phyloP scores from a whole-genome alignment of 23 tunicate species.

The Phallusia fumigata region DNA sequence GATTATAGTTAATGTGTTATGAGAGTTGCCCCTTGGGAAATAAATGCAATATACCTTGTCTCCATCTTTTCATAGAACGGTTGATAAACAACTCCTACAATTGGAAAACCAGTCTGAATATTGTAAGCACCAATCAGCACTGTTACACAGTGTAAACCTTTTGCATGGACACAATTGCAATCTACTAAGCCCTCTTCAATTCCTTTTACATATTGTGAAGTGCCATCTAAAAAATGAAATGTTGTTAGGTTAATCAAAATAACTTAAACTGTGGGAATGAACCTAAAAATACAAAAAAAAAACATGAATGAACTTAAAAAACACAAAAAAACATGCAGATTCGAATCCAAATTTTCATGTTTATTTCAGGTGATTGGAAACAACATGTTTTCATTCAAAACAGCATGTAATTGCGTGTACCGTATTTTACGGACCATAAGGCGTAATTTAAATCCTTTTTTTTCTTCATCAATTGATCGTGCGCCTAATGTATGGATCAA shows the following conservation, averaged over 20 bases:
- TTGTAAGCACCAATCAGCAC: conserved; percentile 76
- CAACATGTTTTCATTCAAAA: no score
- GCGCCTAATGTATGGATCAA: no score
- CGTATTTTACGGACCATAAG: no score
- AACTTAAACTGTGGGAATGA: no score
- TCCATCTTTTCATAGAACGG: conserved; percentile 46
- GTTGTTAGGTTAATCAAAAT: no score
- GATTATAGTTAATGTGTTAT: no score
- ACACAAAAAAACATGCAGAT: background rate
- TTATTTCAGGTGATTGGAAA: background rate
- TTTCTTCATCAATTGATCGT: no score
- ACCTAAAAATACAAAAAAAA: no score
- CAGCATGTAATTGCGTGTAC: no score
- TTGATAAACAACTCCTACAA: conserved; percentile 71
- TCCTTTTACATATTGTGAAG: conserved; percentile 76
- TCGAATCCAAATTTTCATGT: background rate
- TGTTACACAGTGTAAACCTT: conserved; percentile 82
- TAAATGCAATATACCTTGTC: background rate
- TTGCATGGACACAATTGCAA: conserved; percentile 25
- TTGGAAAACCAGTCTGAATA: conserved; percentile 51
- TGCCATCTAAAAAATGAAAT: conserved; percentile 36
- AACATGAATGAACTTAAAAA: no score
- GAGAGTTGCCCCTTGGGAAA: background rate
- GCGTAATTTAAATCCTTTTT: no score
- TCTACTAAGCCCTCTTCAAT: conserved; percentile 23